Evolutionary conservation across 2,888 invertebrate species (phyloP).

Genomic region (Heliconius cydno): DNA sequence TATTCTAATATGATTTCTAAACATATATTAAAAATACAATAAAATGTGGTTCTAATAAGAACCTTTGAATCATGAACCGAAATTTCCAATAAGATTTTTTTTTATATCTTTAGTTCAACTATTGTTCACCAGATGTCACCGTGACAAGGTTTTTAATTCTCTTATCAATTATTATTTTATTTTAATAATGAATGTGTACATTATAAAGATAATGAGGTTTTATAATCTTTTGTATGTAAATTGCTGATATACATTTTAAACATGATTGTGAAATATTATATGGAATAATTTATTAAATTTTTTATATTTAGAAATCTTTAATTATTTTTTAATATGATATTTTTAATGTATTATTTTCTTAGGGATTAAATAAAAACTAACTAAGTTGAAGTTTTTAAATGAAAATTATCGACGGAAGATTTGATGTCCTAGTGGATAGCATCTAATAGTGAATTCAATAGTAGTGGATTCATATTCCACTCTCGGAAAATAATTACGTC

Average conservation of each 20-base stretch:
- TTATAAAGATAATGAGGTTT: conserved; percentile 17
- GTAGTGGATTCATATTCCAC: no score
- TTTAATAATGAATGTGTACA: conserved; percentile 20
- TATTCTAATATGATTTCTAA: neutral
- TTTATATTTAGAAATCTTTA: neutral
- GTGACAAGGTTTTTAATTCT: conserved; percentile 22
- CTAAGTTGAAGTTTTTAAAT: neutral
- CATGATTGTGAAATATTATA: neutral
- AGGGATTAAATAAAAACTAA: neutral
- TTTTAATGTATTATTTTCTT: neutral
- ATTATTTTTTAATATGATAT: neutral
- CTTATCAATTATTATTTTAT: conserved; percentile 18
- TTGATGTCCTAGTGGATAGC: no score
- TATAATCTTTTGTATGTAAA: conserved; percentile 25
- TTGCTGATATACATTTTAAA: conserved; percentile 10
- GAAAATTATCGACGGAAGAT: neutral
- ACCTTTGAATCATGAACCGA: neutral
- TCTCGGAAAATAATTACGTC: no score
- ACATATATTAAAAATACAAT: neutral
- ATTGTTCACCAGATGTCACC: conserved; percentile 52
- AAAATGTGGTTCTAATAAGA: neutral
- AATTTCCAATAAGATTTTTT: conserved; percentile 24
- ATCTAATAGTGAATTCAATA: no score
- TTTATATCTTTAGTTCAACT: conserved; percentile 39
- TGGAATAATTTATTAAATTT: neutral